Conservation (phyloP, 2,797 vertebrate species). For the Microchirus variegatus region DNA sequence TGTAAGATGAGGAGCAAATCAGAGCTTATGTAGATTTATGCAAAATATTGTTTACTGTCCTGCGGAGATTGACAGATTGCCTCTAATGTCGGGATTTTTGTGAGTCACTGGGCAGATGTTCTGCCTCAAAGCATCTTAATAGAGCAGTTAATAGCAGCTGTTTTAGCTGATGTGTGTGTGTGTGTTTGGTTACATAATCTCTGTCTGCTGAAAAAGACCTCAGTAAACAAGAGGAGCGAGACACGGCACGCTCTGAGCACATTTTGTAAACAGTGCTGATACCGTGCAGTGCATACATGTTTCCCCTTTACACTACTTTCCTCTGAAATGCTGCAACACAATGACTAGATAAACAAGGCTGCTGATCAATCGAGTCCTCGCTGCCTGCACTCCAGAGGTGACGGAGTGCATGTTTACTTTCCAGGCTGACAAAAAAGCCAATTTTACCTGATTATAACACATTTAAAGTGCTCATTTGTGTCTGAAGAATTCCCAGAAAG, state of each 20-base stretch:
- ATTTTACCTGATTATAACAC: constrained; percentile 6
- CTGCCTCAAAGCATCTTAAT: constrained; percentile 11
- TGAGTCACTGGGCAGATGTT: neutral
- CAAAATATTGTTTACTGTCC: too few species aligned
- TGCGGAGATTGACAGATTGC: too few species aligned
- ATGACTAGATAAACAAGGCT: constrained; percentile 38
- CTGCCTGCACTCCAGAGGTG: constrained; percentile 3
- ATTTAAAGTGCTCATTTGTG: neutral
- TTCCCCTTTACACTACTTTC: constrained; percentile 5
- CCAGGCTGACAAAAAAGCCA: neutral
- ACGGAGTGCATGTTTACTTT: constrained; percentile 20
- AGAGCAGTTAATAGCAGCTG: constrained; percentile 19
- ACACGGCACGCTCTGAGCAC: too few species aligned
- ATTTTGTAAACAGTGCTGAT: too few species aligned
- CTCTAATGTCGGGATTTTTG: too few species aligned
- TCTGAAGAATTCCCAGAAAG: too few species aligned
- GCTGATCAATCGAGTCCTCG: constrained; percentile 31
- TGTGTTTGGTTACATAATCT: too few species aligned
- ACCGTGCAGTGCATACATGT: neutral
- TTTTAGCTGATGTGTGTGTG: too few species aligned
- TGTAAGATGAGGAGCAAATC: too few species aligned
- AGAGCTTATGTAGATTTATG: too few species aligned
- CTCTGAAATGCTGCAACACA: constrained; percentile 30
- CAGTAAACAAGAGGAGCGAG: too few species aligned
- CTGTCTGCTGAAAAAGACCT: too few species aligned